Evolutionary conservation across 2,797 vertebrate species (phyloP).

Genomic region (Phrynocephalus vlangalii): DNA sequence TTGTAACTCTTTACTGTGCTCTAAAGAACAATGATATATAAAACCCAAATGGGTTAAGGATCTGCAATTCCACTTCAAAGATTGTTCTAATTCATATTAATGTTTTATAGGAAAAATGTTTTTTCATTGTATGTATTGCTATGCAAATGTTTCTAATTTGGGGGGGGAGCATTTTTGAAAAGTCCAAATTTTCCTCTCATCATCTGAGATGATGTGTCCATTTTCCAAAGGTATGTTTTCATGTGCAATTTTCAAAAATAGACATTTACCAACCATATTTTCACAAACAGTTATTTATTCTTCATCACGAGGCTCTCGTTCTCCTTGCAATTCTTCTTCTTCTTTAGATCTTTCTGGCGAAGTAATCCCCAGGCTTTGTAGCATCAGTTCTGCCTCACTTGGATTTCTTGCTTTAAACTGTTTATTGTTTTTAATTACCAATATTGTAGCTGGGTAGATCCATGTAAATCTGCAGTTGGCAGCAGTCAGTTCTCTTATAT

Average conservation of each 20-base stretch:
- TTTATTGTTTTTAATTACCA: too few species aligned
- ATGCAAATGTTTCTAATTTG: background rate
- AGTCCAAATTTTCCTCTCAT: background rate
- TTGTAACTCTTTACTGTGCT: background rate
- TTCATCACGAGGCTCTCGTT: too few species aligned
- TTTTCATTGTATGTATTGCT: background rate
- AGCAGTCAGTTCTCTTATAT: too few species aligned
- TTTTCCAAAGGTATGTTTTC: background rate
- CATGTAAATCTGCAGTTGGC: too few species aligned
- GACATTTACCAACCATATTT: background rate
- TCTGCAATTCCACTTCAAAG: background rate
- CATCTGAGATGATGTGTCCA: background rate
- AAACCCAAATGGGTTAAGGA: background rate
- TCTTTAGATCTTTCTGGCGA: too few species aligned
- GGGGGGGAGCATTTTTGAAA: background rate
- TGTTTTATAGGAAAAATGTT: background rate
- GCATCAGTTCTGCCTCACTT: too few species aligned
- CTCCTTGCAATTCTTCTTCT: too few species aligned
- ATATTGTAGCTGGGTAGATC: too few species aligned
- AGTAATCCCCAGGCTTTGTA: too few species aligned
- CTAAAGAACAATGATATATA: background rate
- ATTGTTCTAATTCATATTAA: background rate
- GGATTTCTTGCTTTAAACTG: too few species aligned
- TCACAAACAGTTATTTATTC: too few species aligned
- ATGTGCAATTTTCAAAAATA: background rate